Conservation (phyloP, 1,140 invertebrate genomes). For the Ceratosolen fusciceps region DNA sequence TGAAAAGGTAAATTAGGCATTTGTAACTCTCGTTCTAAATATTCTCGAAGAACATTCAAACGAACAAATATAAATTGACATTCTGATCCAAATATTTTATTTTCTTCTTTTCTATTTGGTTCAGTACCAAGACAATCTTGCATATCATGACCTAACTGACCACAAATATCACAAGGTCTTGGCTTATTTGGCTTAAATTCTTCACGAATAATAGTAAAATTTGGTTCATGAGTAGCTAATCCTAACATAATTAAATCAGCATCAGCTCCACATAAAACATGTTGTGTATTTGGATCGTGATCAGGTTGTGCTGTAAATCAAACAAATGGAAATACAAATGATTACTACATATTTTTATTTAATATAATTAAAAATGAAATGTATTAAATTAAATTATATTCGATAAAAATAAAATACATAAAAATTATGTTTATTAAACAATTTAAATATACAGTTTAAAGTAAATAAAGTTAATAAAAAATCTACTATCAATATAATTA, state of each 20-base stretch:
- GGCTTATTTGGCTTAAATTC: slow-evolving; percentile 99
- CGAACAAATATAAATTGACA: slow-evolving; percentile 92
- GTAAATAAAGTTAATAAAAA: neutral
- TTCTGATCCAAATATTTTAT: slow-evolving; percentile 78
- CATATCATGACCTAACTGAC: slow-evolving; percentile 95
- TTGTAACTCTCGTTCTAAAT: slow-evolving; percentile 90
- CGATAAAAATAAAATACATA: no score
- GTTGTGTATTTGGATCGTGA: slow-evolving; percentile 98
- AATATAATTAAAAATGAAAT: no score
- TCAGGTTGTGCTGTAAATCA: slow-evolving; percentile 84
- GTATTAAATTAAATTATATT: no score
- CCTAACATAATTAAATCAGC: slow-evolving; percentile 99
- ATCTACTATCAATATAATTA: neutral
- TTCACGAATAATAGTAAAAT: slow-evolving; percentile 98
- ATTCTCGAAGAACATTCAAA: slow-evolving; percentile 94
- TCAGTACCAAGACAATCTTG: slow-evolving; percentile 89
- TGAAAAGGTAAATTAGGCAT: slow-evolving; percentile 96
- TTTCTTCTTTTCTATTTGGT: slow-evolving; percentile 71
- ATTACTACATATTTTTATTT: neutral
- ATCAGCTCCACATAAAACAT: slow-evolving; percentile 98
- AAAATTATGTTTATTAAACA: no score
- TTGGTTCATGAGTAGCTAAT: slow-evolving; percentile 97
- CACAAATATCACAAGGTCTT: slow-evolving; percentile 96
- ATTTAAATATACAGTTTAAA: neutral
- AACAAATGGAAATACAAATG: slow-evolving; percentile 34